These are phyloP conservation scores for Acronicta leporina DNA, from an alignment of 2,888 invertebrate genomes.

Conservation along the genomic window DNA sequence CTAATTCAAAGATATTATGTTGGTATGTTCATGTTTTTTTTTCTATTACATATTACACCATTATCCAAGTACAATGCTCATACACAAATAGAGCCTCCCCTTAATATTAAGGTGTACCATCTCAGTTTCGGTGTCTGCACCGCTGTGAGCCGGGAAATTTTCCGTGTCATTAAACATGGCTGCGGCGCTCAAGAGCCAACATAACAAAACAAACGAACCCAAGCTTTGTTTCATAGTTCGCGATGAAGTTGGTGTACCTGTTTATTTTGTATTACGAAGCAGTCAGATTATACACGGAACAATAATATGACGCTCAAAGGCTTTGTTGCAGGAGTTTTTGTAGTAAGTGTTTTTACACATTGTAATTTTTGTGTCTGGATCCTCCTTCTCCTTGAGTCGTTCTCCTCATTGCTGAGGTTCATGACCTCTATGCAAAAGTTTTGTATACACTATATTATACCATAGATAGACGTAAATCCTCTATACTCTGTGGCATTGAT, in stretches of 20 bases:
- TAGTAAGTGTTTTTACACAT: too few species aligned
- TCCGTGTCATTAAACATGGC: slow-evolving; percentile 77
- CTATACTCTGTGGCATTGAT: too few species aligned
- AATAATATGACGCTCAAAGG: slow-evolving; percentile 12
- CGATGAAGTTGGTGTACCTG: slow-evolving; percentile 60
- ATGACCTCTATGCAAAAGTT: too few species aligned
- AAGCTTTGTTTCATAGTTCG: slow-evolving; percentile 68
- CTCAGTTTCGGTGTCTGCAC: slow-evolving; percentile 66
- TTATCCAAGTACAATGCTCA: neutral
- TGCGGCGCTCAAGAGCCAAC: slow-evolving; percentile 53
- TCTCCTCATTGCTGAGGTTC: too few species aligned
- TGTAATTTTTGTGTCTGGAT: too few species aligned
- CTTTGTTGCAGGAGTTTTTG: neutral
- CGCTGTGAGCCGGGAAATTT: slow-evolving; percentile 71
- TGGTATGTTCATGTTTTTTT: too few species aligned
- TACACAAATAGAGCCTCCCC: neutral
- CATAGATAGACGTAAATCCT: too few species aligned
- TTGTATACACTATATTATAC: too few species aligned
- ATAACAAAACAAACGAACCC: slow-evolving; percentile 60
- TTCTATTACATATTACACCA: too few species aligned
- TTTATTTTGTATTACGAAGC: slow-evolving; percentile 35
- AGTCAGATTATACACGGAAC: slow-evolving; percentile 24
- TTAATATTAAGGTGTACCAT: slow-evolving; percentile 74
- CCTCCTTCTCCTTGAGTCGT: too few species aligned
- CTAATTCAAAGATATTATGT: too few species aligned